Percentiles rank a stretch among this genome's conserved stretches.
These are phyloP conservation scores for Papilio demoleus DNA, from an alignment of 2,888 invertebrate species.

Conservation along the genomic window DNA sequence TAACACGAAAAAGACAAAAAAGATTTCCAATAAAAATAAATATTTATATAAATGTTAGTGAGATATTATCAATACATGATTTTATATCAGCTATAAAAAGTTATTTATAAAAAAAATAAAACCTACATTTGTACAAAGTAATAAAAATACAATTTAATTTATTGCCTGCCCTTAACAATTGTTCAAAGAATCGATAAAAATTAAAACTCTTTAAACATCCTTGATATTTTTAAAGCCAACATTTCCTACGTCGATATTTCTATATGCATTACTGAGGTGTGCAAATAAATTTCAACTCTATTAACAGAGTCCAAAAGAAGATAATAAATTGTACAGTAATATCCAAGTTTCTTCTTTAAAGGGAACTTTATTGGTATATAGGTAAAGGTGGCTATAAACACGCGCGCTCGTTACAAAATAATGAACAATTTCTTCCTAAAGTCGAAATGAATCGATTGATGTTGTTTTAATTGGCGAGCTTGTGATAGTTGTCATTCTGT, in stretches of 20 bases:
- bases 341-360: background rate
- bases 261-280: background rate
- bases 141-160: conserved; percentile 37
- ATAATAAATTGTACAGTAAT: background rate
- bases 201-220: conserved; percentile 35
- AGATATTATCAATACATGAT: too few relatives aligned
- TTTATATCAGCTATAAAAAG: too few relatives aligned
- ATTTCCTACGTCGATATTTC: conserved; percentile 33
- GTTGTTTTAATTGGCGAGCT: conserved; percentile 56
- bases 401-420: conserved; percentile 10
- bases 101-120: too few relatives aligned
- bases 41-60: too few relatives aligned
- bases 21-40: too few relatives aligned
- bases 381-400: conserved; percentile 28
- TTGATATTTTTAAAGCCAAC: conserved; percentile 33
- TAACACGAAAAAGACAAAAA: too few relatives aligned
- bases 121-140: background rate
- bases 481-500: conserved; percentile 47
- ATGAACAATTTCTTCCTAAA: conserved; percentile 37
- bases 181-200: conserved; percentile 33
- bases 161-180: conserved; percentile 45
- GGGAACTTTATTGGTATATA: conserved; percentile 6
- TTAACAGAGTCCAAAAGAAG: background rate
- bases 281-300: conserved; percentile 3
- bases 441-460: conserved; percentile 55